Base-by-base conservation (phyloP, 2,113 vertebrate species). In the Dicrurus megarhynchus region DNA sequence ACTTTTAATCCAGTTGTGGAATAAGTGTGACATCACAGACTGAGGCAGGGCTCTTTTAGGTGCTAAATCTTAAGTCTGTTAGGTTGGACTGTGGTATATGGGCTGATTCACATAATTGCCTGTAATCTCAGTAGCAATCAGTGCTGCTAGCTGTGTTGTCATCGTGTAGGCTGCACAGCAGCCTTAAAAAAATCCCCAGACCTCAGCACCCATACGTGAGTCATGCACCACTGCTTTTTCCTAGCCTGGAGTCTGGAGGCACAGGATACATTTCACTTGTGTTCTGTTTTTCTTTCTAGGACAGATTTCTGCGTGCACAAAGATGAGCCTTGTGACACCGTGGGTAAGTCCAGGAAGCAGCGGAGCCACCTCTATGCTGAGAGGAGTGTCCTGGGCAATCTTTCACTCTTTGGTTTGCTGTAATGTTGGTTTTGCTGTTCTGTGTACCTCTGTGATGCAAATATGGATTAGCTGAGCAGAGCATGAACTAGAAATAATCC, bases 251-350 rank as follows among this genome's bases (percentile, higher is more conserved):
- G 67, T 93, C 73, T 91, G 70, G 32, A 65, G 89, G 47, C 55
- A 46, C 82, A 79, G 81, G 73, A 17, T 70, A 16, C 20, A 69
- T 79, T 93, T 97, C 86, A 98, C 59, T 75, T 39, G 71, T 95
- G 23, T 87, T 82, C 32, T 96, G 65, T 57, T 96, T 97, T 97
- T 97, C 81, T 93, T 96, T 98, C 98, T 98, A 99, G 99, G 98
- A 99, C 99, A 94, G 99, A 99, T 97, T 99, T 99, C 98, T 99
- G 99, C 77, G 99, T 99, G 69, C 99, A 99, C 97, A 99, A 99
- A 98, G 98, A 99, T 17, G 99, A 99, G 79, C 99, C 99, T 1
- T 99, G 99, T 89, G 99, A 99, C 94, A 99, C 99, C 39, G 99
- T 99, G 63, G 99, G 99, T 99, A 98, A 99, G 99, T 99, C 60